These are phyloP conservation scores for Lepetodrilus schrolli DNA, from an alignment of 2,888 invertebrate genomes.

Conservation along the genomic window DNA sequence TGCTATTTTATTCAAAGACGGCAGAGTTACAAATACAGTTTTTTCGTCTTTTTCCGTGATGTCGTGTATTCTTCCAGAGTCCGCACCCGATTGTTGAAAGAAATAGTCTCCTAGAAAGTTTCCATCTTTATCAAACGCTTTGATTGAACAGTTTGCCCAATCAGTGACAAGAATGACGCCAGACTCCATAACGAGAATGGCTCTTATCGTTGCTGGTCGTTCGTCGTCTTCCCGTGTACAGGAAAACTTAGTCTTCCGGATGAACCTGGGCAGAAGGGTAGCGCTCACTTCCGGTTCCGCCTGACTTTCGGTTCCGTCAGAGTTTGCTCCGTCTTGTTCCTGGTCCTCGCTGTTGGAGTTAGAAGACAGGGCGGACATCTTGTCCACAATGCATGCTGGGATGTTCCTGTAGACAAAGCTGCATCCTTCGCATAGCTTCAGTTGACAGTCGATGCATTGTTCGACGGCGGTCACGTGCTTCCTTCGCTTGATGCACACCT, in stretches of 20 bases:
- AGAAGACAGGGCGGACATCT: not conserved
- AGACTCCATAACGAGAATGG: not conserved
- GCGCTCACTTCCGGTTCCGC: not conserved
- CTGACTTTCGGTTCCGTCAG: not conserved
- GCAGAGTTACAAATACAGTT: not conserved
- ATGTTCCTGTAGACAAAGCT: not conserved
- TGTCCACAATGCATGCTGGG: not conserved
- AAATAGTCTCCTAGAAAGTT: not conserved
- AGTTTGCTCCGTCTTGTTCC: not conserved
- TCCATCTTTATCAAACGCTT: not conserved
- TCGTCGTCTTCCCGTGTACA: not conserved
- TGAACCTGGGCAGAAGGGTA: not conserved
- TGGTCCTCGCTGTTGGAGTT: not conserved
- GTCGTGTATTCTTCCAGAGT: not conserved
- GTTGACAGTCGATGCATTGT: not conserved
- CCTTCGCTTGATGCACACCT: not conserved
- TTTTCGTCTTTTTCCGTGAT: not conserved
- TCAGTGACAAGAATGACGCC: not conserved
- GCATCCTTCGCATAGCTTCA: not conserved
- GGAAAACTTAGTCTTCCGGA: not conserved
- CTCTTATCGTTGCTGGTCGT: not conserved
- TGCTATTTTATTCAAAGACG: not conserved
- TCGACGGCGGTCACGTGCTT: not conserved
- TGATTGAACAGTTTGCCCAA: not conserved
- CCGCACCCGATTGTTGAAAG: not conserved